These are phyloP conservation scores for Reinhardtius hippoglossoides DNA, from an alignment of 2,113 vertebrate genomes.

Conservation along the genomic window DNA sequence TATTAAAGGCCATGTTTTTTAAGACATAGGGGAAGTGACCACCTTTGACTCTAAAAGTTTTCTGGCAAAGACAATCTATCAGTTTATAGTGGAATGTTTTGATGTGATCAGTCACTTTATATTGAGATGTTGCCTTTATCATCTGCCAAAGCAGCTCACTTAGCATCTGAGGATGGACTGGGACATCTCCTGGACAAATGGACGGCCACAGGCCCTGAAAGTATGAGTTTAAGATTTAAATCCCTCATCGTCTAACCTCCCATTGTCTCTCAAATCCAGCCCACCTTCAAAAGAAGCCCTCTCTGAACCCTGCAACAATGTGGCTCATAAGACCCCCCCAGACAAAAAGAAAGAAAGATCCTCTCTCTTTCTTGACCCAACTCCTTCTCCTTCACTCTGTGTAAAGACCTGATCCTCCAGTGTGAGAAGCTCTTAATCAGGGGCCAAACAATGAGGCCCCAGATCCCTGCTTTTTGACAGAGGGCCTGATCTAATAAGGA, in stretches of 20 bases:
- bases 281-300: constrained; percentile 70
- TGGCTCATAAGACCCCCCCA: constrained; percentile 66
- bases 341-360: constrained; percentile 67
- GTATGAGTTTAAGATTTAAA: constrained; percentile 69
- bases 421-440: constrained; percentile 85
- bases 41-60: not conserved
- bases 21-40: not conserved
- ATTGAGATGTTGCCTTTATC: constrained; percentile 54
- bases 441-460: constrained; percentile 80
- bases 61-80: not conserved
- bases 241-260: constrained; percentile 78
- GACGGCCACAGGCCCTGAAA: constrained; percentile 35
- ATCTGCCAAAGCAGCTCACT: constrained; percentile 35
- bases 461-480: constrained; percentile 73
- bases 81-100: constrained; percentile 8
- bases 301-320: constrained; percentile 75
- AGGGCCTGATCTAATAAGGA: constrained; percentile 80
- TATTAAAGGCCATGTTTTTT: too few species aligned
- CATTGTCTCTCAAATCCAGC: constrained; percentile 75
- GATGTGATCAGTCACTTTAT: constrained; percentile 1
- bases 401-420: constrained; percentile 70
- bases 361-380: constrained; percentile 54
- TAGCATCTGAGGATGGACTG: constrained; percentile 23
- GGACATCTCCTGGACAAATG: constrained; percentile 28
- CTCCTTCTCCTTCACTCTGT: constrained; percentile 53